These are phyloP conservation scores for Penaeus monodon DNA, from an alignment of 2,888 invertebrate genomes.

Conservation along the genomic window DNA sequence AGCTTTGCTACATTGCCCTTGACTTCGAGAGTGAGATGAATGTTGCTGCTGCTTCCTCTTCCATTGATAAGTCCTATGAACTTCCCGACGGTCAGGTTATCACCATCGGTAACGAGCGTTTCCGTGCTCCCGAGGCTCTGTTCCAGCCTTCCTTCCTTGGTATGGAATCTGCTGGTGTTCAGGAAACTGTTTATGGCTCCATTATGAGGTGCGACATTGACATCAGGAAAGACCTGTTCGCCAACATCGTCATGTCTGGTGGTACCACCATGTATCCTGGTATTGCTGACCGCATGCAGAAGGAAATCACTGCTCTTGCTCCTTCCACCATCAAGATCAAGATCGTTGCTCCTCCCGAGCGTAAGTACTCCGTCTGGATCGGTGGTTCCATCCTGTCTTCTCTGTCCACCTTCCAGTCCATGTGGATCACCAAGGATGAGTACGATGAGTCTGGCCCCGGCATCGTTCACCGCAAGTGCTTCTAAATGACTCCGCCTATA, in stretches of 20 bases:
- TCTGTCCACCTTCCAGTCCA: slow-evolving; percentile 64
- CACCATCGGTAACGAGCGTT: slow-evolving; percentile 90
- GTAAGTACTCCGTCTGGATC: slow-evolving; percentile 68
- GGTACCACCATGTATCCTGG: slow-evolving; percentile 47
- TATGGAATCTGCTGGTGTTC: slow-evolving; percentile 90
- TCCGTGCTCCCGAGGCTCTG: slow-evolving; percentile 84
- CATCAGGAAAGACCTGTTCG: slow-evolving; percentile 66
- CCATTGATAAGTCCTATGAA: slow-evolving; percentile 76
- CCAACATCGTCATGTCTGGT: slow-evolving; percentile 61
- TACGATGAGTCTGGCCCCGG: slow-evolving; percentile 65
- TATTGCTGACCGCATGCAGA: slow-evolving; percentile 47
- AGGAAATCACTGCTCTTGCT: slow-evolving; percentile 66
- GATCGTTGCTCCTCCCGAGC: slow-evolving; percentile 67
- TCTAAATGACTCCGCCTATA: slow-evolving; percentile 55
- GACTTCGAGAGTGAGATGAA: slow-evolving; percentile 70
- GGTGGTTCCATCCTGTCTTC: slow-evolving; percentile 67
- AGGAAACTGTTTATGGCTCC: slow-evolving; percentile 76
- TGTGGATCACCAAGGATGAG: slow-evolving; percentile 63
- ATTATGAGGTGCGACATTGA: slow-evolving; percentile 27
- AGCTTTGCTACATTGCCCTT: slow-evolving; percentile 69
- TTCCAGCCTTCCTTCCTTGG: slow-evolving; percentile 82
- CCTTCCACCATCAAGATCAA: slow-evolving; percentile 67
- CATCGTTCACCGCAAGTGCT: slow-evolving; percentile 66
- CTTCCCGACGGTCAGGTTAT: slow-evolving; percentile 90
- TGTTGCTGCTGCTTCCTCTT: slow-evolving; percentile 78